Conservation (phyloP, 2,113 vertebrate genomes). For the Balaeniceps rex region DNA sequence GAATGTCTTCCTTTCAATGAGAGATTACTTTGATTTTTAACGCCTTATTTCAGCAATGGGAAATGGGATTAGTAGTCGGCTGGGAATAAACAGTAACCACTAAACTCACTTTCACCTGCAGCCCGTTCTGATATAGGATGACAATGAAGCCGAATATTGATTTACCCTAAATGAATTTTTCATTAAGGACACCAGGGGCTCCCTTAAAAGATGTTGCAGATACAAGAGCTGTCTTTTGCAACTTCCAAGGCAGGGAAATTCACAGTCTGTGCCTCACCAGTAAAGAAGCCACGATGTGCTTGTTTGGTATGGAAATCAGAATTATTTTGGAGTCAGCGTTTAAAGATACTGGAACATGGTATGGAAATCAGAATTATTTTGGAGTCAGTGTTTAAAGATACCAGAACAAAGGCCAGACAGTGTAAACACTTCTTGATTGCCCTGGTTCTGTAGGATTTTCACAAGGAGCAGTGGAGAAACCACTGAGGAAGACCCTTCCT, state of each 20-base stretch:
- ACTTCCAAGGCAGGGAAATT: neutral
- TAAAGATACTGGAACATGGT: neutral
- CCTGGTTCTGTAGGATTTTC: neutral
- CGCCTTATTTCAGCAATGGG: constrained; percentile 38
- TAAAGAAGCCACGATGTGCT: neutral
- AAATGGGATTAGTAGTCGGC: neutral
- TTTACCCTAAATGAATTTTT: constrained; percentile 30
- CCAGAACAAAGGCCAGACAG: neutral
- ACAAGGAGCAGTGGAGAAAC: neutral
- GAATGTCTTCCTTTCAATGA: constrained; percentile 34
- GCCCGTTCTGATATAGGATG: neutral
- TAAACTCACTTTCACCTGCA: constrained; percentile 16
- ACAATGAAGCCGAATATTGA: neutral
- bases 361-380: neutral
- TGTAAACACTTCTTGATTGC: neutral
- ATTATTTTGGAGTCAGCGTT: neutral
- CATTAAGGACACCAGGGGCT: neutral
- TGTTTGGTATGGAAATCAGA: neutral
- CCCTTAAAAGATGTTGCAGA: neutral
- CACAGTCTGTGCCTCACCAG: neutral
- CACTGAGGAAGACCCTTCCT: neutral
- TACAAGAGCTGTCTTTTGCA: neutral
- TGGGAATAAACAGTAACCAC: constrained; percentile 38
- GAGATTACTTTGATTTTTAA: constrained; percentile 54
- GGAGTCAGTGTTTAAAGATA: neutral